Conservation (phyloP, 2,888 invertebrate genomes). For the Synergus umbraculus region DNA sequence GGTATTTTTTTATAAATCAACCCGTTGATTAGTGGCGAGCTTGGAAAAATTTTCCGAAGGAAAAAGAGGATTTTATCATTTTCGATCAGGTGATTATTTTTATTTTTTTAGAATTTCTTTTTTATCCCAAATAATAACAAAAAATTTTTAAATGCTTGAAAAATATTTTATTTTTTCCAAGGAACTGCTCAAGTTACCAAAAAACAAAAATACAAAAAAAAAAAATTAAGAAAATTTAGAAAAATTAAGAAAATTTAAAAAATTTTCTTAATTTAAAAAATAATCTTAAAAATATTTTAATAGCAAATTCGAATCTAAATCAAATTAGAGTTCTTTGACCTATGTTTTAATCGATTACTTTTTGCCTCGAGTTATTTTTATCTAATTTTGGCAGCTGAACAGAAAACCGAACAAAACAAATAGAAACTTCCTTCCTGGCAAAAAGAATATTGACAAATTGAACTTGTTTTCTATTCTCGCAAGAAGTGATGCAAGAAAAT, state of each 20-base stretch:
- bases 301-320: neutral
- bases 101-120: neutral
- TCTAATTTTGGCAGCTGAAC: neutral
- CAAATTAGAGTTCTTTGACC: neutral
- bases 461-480: neutral
- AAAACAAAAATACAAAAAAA: too few species aligned
- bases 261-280: too few species aligned
- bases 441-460: slow-evolving; percentile 1
- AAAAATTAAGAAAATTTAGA: too few species aligned
- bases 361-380: neutral
- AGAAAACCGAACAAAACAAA: neutral
- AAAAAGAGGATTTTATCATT: neutral
- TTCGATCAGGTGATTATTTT: neutral
- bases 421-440: neutral
- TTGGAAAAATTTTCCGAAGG: neutral
- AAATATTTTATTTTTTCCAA: too few species aligned
- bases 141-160: too few species aligned
- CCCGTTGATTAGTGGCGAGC: slow-evolving; percentile 20
- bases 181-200: too few species aligned
- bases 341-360: neutral
- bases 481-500: neutral
- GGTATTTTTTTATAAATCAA: slow-evolving; percentile 15
- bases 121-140: too few species aligned
- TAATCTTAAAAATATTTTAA: too few species aligned
- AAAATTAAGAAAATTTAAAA: too few species aligned